Percentiles rank a stretch among this genome's conserved stretches.
Evolutionary conservation across 2,888 invertebrate species (phyloP).

Genomic region (Drosophila yooni): DNA sequence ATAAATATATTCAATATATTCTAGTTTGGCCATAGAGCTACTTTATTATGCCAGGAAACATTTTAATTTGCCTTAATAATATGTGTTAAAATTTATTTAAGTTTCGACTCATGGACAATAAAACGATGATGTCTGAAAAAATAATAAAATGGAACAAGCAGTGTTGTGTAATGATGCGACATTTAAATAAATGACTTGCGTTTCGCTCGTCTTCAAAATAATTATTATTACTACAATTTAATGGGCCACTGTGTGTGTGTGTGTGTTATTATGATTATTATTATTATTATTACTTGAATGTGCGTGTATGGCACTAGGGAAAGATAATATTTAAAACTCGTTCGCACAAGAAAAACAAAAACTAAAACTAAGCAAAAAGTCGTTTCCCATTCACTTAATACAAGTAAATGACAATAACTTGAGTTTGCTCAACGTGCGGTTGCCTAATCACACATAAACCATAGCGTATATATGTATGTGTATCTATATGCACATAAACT

Average conservation of each 20-base stretch:
- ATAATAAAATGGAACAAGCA: conserved; percentile 16
- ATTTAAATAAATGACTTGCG: conserved; percentile 45
- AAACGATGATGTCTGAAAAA: neutral
- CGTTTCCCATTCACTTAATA: conserved; percentile 70
- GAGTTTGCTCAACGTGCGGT: conserved; percentile 57
- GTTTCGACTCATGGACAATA: neutral
- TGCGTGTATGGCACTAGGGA: conserved; percentile 42
- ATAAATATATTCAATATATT: neutral
- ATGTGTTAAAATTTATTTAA: neutral
- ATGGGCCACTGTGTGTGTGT: conserved; percentile 24
- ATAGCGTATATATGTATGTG: neutral
- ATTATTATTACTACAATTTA: conserved; percentile 26
- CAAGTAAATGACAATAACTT: conserved; percentile 65
- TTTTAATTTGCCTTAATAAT: neutral
- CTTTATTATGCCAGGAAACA: neutral
- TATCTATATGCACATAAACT: neutral
- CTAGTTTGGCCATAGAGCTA: neutral
- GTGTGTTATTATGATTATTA: conserved; percentile 37
- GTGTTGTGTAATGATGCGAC: conserved; percentile 11
- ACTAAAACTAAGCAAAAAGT: conserved; percentile 45
- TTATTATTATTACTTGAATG: conserved; percentile 30
- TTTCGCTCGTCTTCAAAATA: conserved; percentile 27
- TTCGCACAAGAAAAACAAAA: conserved; percentile 31
- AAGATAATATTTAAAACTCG: conserved; percentile 53
- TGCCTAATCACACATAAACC: conserved; percentile 49